Conservation (phyloP, 2,797 vertebrate species). For the Poeciliopsis presidionis region DNA sequence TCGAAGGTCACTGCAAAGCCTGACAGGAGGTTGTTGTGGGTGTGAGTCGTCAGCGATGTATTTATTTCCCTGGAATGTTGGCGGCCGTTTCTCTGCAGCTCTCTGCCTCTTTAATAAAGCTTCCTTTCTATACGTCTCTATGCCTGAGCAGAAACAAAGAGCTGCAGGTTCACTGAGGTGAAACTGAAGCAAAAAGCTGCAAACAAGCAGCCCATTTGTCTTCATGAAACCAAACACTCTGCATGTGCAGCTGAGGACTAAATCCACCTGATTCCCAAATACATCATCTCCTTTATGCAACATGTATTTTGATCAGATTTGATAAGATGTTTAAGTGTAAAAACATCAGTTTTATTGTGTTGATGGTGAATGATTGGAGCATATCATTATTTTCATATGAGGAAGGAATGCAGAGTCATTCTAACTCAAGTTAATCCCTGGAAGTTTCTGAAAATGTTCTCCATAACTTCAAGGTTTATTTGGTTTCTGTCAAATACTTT, state of each 20-base stretch:
- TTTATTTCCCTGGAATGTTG: slow-evolving; percentile 50
- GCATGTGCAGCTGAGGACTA: slow-evolving; percentile 7
- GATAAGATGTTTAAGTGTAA: background rate
- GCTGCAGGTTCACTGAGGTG: slow-evolving; percentile 27
- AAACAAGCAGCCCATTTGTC: slow-evolving; percentile 29
- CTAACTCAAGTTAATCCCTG: background rate
- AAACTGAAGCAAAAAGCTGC: slow-evolving; percentile 24
- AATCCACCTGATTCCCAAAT: slow-evolving; percentile 8
- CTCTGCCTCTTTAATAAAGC: slow-evolving; percentile 38
- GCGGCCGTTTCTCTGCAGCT: slow-evolving; percentile 34
- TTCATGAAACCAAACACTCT: slow-evolving; percentile 21
- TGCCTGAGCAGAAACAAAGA: slow-evolving; percentile 32
- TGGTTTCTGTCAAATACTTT: background rate
- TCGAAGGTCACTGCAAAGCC: background rate
- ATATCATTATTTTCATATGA: background rate
- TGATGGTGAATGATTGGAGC: background rate
- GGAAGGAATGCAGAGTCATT: background rate
- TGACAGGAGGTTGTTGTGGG: background rate
- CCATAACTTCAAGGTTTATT: background rate
- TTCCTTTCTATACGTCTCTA: slow-evolving; percentile 42
- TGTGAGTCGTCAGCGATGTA: slow-evolving; percentile 10
- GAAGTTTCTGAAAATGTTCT: background rate
- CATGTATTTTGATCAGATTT: slow-evolving; percentile 1
- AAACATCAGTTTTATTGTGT: background rate
- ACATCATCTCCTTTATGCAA: background rate